Percentiles rank a stretch among this genome's conserved stretches.
Evolutionary conservation across 2,797 vertebrate genomes (phyloP).

Genomic region (Orientallactaga sibirica): DNA sequence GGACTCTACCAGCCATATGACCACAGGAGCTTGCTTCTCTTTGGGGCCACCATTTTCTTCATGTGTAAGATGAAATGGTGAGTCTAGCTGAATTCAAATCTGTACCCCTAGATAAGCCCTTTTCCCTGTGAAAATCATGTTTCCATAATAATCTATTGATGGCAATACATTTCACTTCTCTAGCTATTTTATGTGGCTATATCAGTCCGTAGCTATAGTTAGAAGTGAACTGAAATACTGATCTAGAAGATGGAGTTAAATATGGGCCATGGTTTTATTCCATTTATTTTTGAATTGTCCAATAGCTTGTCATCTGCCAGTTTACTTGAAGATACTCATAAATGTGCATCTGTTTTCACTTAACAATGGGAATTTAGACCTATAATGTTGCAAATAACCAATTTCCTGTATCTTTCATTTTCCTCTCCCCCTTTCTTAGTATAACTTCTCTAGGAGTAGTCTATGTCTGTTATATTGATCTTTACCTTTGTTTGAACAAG

Average conservation of each 20-base stretch:
- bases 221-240: constrained; percentile 47
- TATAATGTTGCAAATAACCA: background rate
- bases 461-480: background rate
- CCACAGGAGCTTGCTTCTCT: background rate
- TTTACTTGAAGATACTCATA: background rate
- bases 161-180: background rate
- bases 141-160: background rate
- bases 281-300: background rate
- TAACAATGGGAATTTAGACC: background rate
- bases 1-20: background rate
- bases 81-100: background rate
- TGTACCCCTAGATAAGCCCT: background rate
- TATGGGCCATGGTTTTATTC: background rate
- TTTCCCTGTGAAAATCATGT: constrained; percentile 42
- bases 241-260: constrained; percentile 14
- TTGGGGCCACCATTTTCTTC: background rate
- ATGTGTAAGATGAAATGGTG: constrained; percentile 27
- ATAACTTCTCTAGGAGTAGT: background rate
- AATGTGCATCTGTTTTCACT: background rate
- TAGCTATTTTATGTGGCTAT: background rate
- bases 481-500: background rate
- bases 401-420: background rate
- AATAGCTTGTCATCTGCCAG: background rate
- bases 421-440: background rate
- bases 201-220: background rate